phyloP scores from a whole-genome alignment of 2,797 vertebrate genomes.

The Amblyopsis hoosieri region DNA sequence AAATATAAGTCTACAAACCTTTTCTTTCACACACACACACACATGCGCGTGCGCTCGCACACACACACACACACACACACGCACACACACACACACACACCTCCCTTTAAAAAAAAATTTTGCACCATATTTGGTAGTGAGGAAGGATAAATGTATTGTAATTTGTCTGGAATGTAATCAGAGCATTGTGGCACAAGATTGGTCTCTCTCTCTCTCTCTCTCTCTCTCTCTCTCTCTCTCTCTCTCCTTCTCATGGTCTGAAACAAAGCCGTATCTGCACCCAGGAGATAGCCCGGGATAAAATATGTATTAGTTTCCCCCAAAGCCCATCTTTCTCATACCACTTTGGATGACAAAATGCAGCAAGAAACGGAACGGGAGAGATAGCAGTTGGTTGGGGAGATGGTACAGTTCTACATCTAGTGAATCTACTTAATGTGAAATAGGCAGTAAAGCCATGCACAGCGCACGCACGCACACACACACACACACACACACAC shows the following conservation, averaged over 20 bases:
- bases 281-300: conserved; percentile 74
- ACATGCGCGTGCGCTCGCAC: neutral
- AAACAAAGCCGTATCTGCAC: conserved; percentile 65
- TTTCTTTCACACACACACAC: conserved; percentile 2
- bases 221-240: neutral
- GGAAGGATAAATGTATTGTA: conserved; percentile 60
- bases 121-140: conserved; percentile 24
- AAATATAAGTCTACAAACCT: neutral
- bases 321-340: conserved; percentile 54
- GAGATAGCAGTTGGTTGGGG: conserved; percentile 49
- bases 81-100: neutral
- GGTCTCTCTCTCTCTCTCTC: conserved; percentile 19
- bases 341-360: conserved; percentile 74
- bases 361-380: conserved; percentile 16
- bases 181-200: conserved; percentile 38
- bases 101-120: neutral
- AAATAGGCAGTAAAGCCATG: conserved; percentile 14
- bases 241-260: neutral
- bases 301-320: conserved; percentile 81
- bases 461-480: conserved; percentile 31
- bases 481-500: neutral
- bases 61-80: conserved; percentile 7
- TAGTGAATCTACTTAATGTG: conserved; percentile 72
- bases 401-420: conserved; percentile 73
- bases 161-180: conserved; percentile 70